Evolutionary conservation across 2,113 vertebrate species (phyloP).

Genomic region (Climacteris rufus): DNA sequence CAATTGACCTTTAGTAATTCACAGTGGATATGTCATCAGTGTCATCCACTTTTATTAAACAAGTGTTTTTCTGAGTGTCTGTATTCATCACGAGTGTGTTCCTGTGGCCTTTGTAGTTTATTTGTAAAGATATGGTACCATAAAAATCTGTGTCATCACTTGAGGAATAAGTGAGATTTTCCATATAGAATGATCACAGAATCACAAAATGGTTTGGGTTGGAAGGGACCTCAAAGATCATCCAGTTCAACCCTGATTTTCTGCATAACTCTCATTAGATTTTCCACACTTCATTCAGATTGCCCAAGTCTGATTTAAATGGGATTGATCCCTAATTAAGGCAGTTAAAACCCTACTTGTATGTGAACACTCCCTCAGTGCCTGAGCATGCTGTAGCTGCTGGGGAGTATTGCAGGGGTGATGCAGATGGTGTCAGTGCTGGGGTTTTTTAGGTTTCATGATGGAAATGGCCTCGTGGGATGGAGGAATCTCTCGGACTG

Average conservation of each 20-base stretch:
- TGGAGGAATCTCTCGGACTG: constrained; percentile 94
- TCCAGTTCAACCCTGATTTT: too few species aligned
- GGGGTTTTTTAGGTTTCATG: constrained; percentile 87
- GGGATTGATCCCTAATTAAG: not conserved
- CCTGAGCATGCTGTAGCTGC: not conserved
- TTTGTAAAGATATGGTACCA: not conserved
- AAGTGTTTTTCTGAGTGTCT: not conserved
- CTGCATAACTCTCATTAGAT: not conserved
- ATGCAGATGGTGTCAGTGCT: not conserved
- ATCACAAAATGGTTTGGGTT: not conserved
- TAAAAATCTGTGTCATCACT: not conserved
- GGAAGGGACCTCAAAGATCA: not conserved
- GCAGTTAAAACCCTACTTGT: not conserved
- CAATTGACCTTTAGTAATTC: not conserved
- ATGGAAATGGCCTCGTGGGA: constrained; percentile 99
- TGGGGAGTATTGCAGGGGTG: not conserved
- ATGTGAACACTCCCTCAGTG: not conserved
- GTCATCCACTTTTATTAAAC: not conserved
- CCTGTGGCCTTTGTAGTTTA: not conserved
- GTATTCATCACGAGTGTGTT: not conserved
- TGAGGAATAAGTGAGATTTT: not conserved
- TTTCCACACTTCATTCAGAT: not conserved
- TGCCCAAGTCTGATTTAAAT: not conserved
- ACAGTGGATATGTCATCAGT: not conserved
- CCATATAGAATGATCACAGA: not conserved